Percentiles rank a stretch among this genome's conserved stretches.
Evolutionary conservation across 2,888 invertebrate species (phyloP).

Genomic region (Bhutanitis thaidina): DNA sequence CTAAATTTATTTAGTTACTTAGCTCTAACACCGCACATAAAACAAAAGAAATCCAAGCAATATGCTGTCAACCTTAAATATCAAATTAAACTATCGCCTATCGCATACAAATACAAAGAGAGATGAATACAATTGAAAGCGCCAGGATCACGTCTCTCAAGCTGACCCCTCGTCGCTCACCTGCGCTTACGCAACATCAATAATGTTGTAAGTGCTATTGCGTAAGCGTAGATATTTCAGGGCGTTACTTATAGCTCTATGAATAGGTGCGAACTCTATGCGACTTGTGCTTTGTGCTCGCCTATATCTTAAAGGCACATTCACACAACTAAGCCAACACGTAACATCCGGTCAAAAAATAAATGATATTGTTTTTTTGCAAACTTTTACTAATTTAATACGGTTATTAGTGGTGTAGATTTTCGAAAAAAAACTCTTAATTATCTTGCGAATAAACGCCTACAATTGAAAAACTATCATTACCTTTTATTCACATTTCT

Average conservation of each 20-base stretch:
- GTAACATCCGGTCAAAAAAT: not conserved
- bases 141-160: not conserved
- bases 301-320: not conserved
- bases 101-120: no score
- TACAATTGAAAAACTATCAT: no score
- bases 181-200: not conserved
- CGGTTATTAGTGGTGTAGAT: no score
- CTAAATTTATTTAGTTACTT: no score
- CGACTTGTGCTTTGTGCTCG: not conserved
- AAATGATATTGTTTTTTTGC: not conserved
- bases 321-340: not conserved
- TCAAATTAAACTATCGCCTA: no score
- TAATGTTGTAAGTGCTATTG: conserved; percentile 3
- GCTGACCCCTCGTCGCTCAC: conserved; percentile 5
- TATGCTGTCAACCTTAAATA: no score
- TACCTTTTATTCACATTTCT: no score
- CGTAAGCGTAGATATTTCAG: conserved; percentile 13
- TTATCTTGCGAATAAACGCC: no score
- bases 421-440: no score
- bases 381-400: not conserved
- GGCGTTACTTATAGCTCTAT: not conserved
- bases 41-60: no score
- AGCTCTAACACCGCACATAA: no score
- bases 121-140: not conserved
- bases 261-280: conserved; percentile 5